These are phyloP conservation scores for Halisarca cf. caerulea DNA, from an alignment of 37 sponge, comb jelly and placozoan genomes.

Conservation along the genomic window DNA sequence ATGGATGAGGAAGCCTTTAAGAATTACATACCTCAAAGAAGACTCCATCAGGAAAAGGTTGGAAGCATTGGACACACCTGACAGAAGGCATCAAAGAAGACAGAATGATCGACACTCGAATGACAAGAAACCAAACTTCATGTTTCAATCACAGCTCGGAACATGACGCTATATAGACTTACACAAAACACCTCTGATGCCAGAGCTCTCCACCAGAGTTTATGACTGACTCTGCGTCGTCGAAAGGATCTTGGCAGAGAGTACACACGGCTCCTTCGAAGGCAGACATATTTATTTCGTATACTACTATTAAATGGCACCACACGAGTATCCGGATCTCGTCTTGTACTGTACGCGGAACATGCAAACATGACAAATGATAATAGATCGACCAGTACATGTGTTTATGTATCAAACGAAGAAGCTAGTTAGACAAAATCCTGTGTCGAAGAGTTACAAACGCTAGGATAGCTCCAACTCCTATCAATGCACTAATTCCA, in stretches of 20 bases:
- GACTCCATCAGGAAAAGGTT: slow-evolving; percentile 93
- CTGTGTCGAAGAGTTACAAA: slow-evolving; percentile 14
- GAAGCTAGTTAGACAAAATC: slow-evolving; percentile 2
- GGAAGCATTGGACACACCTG: slow-evolving; percentile 98
- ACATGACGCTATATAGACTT: slow-evolving; percentile 54
- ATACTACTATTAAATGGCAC: no score
- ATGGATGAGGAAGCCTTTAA: no score
- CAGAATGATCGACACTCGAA: neutral
- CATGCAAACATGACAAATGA: no score
- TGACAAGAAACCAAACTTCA: no score
- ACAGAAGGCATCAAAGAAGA: neutral
- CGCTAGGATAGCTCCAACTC: slow-evolving; percentile 51
- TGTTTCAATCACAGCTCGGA: no score
- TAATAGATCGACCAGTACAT: no score
- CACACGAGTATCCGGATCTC: no score
- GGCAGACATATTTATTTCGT: neutral
- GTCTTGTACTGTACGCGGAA: no score
- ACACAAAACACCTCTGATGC: slow-evolving; percentile 98
- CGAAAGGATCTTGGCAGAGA: slow-evolving; percentile 90
- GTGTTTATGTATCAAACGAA: no score
- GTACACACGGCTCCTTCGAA: slow-evolving; percentile 72
- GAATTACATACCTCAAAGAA: slow-evolving; percentile 94
- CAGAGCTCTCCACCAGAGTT: slow-evolving; percentile 96
- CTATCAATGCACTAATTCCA: slow-evolving; percentile 43
- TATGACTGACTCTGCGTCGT: slow-evolving; percentile 75